phyloP scores from a whole-genome alignment of 2,797 vertebrate species.

The Poecilia picta region DNA sequence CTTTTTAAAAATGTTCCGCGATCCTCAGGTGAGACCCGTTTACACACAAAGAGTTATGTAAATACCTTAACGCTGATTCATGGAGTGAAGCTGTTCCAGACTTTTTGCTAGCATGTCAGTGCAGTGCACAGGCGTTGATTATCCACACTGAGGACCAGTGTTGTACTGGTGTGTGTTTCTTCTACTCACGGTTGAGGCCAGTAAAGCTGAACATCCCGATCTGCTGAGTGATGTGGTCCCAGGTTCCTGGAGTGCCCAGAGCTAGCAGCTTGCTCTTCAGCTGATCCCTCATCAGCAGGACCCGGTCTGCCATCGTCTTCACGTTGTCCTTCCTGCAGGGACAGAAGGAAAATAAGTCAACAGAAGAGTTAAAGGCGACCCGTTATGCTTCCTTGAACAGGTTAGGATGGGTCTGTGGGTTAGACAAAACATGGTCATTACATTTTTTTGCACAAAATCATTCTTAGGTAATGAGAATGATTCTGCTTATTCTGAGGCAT shows the following conservation, averaged over 20 bases:
- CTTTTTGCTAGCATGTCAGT: neutral
- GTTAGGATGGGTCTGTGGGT: too few species aligned
- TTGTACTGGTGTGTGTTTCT: neutral
- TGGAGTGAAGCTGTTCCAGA: neutral
- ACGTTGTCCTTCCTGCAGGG: conserved; percentile 89
- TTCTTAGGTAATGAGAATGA: too few species aligned
- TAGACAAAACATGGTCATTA: too few species aligned
- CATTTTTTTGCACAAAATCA: too few species aligned
- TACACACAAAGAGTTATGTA: neutral
- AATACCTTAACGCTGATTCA: neutral
- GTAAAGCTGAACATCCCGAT: conserved; percentile 99
- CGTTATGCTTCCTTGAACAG: too few species aligned
- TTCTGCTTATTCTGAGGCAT: too few species aligned
- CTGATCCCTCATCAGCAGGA: conserved; percentile 92
- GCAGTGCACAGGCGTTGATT: neutral
- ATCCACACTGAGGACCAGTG: neutral
- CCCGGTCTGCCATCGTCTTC: conserved; percentile 96
- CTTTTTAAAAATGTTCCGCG: neutral
- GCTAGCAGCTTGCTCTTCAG: conserved; percentile 87
- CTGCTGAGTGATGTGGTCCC: conserved; percentile 97
- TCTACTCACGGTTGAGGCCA: conserved; percentile 90
- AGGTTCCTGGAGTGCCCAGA: conserved; percentile 92
- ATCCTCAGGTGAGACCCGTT: neutral
- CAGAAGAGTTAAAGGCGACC: neutral
- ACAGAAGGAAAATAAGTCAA: neutral